Evolutionary conservation across 2,888 invertebrate genomes (phyloP), one percentile per base, ranked within the genome.

Genomic region (Amblyjoppa fuscipennis): DNA sequence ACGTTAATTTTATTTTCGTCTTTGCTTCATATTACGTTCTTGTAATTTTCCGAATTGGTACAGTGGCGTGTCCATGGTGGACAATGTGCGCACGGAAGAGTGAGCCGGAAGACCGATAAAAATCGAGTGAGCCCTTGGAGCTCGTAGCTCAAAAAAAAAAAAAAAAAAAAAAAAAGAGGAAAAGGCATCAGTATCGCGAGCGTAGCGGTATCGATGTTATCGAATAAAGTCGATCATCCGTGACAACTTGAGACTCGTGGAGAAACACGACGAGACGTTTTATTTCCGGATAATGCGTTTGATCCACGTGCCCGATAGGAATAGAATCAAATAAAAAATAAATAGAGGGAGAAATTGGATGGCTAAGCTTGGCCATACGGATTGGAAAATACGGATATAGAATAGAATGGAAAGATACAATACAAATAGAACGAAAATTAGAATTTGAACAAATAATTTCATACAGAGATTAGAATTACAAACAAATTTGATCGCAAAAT

Each of bases 221-320:
- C 56, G 78, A 71, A 79, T 79, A 69, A 71, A 79, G 31, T 78
- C 69, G 69, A 78, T 78, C 77, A 69, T 68, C 77, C 69, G 77
- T 78, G 77, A 78, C 77, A 68, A 68, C 77, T 68, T 59, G 77
- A 78, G 69, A 78, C 77, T 45, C 69, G 56, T 78, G 68, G 45
- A 59, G 45, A 20, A 78, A 68, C 77, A 68, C 68, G 69, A 56
- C 45, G 70, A 45, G 69, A 68, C 69, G 69, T 53, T 78, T 69
- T 69, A 28, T 59, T 78, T 78, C 77, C 69, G 69, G 59, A 70
- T 78, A 61, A 70, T 78, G 70, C 78, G 61, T 61, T 70, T 59
- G 68, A 53, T 77, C 38, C 59, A 38, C 56, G 56, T 70, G 59
- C 31, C 25, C 70, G 16, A 70, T 28, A 28, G 20, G 13, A 49